Conservation (phyloP, 2,113 vertebrate species). For the Microtus pennsylvanicus region DNA sequence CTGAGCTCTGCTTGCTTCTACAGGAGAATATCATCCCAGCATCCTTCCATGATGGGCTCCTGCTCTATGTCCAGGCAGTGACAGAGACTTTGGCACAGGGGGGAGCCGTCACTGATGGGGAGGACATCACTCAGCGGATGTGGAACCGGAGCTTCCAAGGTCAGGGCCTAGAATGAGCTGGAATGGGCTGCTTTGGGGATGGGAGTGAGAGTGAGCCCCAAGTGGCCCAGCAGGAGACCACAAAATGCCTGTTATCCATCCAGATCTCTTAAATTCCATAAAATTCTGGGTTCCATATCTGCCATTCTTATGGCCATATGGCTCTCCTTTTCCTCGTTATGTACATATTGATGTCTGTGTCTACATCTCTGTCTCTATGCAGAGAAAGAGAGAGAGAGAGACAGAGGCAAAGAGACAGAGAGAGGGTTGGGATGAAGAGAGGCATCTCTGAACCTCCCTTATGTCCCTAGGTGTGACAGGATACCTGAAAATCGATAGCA, state of each 20-base stretch:
- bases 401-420: too few species aligned
- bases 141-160: constrained; percentile 88
- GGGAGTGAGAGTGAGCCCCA: too few species aligned
- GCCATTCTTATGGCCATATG: background rate
- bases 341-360: background rate
- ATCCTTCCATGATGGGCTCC: constrained; percentile 86
- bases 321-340: background rate
- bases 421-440: too few species aligned
- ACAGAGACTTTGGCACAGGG: constrained; percentile 84
- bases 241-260: background rate
- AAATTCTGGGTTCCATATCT: background rate
- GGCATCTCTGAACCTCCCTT: background rate
- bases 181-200: background rate
- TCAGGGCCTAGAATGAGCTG: constrained; percentile 53
- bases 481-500: constrained; percentile 90
- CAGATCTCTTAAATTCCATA: background rate
- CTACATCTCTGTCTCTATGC: background rate
- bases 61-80: constrained; percentile 87
- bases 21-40: constrained; percentile 89
- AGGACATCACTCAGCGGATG: constrained; percentile 85
- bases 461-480: constrained; percentile 90
- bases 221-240: background rate
- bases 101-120: constrained; percentile 78
- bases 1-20: background rate
- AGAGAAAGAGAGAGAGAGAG: background rate